Percentiles rank a stretch among this genome's conserved stretches.
Conservation (phyloP, 2,113 vertebrate genomes). For the Phocoena sinus region DNA sequence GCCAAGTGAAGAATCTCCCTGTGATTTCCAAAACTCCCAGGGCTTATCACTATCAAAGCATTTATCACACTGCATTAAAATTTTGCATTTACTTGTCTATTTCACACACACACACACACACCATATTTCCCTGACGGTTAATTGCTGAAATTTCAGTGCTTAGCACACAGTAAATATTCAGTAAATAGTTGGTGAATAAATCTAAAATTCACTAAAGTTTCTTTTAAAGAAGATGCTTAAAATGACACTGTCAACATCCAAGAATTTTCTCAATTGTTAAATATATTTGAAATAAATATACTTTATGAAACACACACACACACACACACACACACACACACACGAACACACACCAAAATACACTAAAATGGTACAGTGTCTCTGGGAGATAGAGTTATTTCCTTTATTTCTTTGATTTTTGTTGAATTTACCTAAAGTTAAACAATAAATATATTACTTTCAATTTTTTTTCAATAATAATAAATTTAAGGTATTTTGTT, state of each 20-base stretch:
- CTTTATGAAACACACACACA: neutral
- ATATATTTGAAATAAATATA: neutral
- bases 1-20: neutral
- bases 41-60: neutral
- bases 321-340: neutral
- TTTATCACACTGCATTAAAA: neutral
- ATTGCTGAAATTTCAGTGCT: neutral
- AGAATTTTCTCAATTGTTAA: neutral
- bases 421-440: neutral
- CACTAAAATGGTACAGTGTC: neutral
- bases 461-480: neutral
- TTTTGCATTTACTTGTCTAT: neutral
- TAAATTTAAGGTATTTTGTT: neutral
- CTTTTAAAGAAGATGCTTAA: neutral
- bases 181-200: neutral
- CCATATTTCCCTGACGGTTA: neutral
- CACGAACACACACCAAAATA: neutral
- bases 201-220: neutral
- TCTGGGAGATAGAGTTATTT: neutral
- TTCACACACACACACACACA: neutral
- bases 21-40: neutral
- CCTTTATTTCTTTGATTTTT: constrained; percentile 2
- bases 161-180: neutral
- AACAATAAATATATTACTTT: neutral
- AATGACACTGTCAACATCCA: neutral